These are phyloP conservation scores for Stratiomys singularior DNA, from an alignment of 2,888 invertebrate species.

Conservation along the genomic window DNA sequence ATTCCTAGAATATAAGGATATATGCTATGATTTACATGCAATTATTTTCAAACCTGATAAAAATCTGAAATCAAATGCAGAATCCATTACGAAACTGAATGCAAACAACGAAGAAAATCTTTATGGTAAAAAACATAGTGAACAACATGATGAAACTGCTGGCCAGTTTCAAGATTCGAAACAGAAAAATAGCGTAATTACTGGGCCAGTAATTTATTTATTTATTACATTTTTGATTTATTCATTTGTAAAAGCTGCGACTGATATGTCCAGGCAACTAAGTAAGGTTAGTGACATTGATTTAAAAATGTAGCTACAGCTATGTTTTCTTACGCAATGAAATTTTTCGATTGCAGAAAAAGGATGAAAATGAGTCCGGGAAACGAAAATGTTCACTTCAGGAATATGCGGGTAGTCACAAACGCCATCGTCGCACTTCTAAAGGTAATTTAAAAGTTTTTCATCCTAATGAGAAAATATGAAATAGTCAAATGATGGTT, in stretches of 20 bases:
- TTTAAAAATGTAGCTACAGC: neutral
- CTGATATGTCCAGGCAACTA: slow-evolving; percentile 64
- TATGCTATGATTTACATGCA: slow-evolving; percentile 59
- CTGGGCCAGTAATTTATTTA: slow-evolving; percentile 62
- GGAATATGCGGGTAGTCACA: slow-evolving; percentile 58
- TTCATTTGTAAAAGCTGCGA: slow-evolving; percentile 62
- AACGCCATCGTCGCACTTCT: slow-evolving; percentile 56
- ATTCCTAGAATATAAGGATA: slow-evolving; percentile 55
- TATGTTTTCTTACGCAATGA: neutral
- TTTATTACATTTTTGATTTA: slow-evolving; percentile 63
- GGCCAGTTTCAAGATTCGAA: slow-evolving; percentile 14
- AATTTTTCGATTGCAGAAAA: slow-evolving; percentile 13
- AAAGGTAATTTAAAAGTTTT: slow-evolving; percentile 43
- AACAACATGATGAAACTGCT: neutral
- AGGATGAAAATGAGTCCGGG: slow-evolving; percentile 58
- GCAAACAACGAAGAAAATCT: neutral
- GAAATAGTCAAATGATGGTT: no score
- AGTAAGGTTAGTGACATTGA: slow-evolving; percentile 58
- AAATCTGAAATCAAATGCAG: neutral
- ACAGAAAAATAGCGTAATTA: slow-evolving; percentile 44
- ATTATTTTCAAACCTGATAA: slow-evolving; percentile 35
- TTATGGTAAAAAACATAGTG: neutral
- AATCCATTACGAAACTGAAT: neutral
- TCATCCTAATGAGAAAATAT: no score
- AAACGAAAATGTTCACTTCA: slow-evolving; percentile 63